Percentiles rank a stretch among this genome's conserved stretches.
phyloP scores from a whole-genome alignment of 2,888 invertebrate genomes.

The Salpingus planirostris region DNA sequence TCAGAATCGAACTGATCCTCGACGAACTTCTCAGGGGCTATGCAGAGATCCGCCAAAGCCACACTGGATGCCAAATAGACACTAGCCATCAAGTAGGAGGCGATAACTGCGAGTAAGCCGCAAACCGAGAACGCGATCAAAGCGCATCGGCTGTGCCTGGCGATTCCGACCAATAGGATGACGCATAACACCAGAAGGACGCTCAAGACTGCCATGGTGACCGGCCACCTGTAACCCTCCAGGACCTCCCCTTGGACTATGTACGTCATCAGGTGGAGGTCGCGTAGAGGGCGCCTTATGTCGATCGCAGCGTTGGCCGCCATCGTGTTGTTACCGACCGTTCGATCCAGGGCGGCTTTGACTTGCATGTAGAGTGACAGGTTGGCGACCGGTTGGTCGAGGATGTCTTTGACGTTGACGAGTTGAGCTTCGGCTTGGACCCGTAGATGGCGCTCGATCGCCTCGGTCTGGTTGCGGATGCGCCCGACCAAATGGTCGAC shows the following conservation, averaged over 20 bases:
- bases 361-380: conserved; percentile 64
- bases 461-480: conserved; percentile 74
- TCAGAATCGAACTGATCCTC: conserved; percentile 26
- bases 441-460: conserved; percentile 61
- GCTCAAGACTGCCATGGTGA: conserved; percentile 81
- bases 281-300: conserved; percentile 60
- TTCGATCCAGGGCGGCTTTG: conserved; percentile 58
- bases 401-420: conserved; percentile 63
- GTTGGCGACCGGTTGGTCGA: conserved; percentile 69
- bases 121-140: conserved; percentile 85
- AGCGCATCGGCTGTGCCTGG: conserved; percentile 79
- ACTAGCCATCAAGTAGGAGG: conserved; percentile 84
- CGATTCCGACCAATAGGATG: conserved; percentile 81
- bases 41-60: conserved; percentile 64
- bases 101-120: conserved; percentile 74
- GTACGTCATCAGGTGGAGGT: conserved; percentile 58
- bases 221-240: conserved; percentile 73
- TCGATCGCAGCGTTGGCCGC: conserved; percentile 71
- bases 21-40: conserved; percentile 50
- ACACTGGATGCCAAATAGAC: conserved; percentile 78
- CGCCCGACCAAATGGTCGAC: conserved; percentile 72
- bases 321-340: conserved; percentile 65
- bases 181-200: conserved; percentile 80
- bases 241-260: conserved; percentile 57
- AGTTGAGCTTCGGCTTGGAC: conserved; percentile 51